Percentiles rank a stretch among this genome's conserved stretches.
phyloP scores from a whole-genome alignment of 2,888 invertebrate genomes.

The Drosophila hamatofila region DNA sequence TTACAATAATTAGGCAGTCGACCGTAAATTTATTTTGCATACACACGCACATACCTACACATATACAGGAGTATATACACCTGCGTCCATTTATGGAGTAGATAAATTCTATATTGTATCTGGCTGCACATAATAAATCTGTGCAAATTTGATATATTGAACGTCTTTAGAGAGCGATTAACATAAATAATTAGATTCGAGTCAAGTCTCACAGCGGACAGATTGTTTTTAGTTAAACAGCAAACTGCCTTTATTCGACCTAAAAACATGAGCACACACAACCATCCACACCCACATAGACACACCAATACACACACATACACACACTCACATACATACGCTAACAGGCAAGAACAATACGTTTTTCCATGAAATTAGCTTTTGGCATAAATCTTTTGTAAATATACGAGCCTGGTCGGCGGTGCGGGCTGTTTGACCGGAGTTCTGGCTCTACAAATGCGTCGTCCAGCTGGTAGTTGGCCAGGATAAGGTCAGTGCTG shows the following conservation, averaged over 20 bases:
- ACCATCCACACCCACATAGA: neutral
- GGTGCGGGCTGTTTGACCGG: conserved; percentile 9
- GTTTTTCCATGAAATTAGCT: conserved; percentile 82
- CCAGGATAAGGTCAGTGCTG: conserved; percentile 39
- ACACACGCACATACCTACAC: conserved; percentile 1
- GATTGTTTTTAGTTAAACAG: conserved; percentile 55
- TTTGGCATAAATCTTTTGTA: conserved; percentile 78
- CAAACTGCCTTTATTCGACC: conserved; percentile 65
- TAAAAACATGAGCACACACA: conserved; percentile 37
- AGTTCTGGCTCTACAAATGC: conserved; percentile 35
- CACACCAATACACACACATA: conserved; percentile 11
- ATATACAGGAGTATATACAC: neutral
- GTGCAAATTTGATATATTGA: conserved; percentile 70
- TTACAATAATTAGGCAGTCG: conserved; percentile 51
- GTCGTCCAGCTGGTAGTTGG: conserved; percentile 27
- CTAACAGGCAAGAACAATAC: conserved; percentile 63
- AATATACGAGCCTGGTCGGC: conserved; percentile 52
- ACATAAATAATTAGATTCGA: conserved; percentile 79
- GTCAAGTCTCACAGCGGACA: conserved; percentile 58
- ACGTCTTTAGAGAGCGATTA: conserved; percentile 77
- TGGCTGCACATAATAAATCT: conserved; percentile 57
- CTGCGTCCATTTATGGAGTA: conserved; percentile 10
- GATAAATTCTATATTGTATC: conserved; percentile 23
- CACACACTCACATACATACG: neutral
- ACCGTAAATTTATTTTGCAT: conserved; percentile 44